Percentiles rank a stretch among this genome's conserved stretches.
These are phyloP conservation scores for Bugula neritina DNA, from an alignment of 2,888 invertebrate genomes.

Conservation along the genomic window DNA sequence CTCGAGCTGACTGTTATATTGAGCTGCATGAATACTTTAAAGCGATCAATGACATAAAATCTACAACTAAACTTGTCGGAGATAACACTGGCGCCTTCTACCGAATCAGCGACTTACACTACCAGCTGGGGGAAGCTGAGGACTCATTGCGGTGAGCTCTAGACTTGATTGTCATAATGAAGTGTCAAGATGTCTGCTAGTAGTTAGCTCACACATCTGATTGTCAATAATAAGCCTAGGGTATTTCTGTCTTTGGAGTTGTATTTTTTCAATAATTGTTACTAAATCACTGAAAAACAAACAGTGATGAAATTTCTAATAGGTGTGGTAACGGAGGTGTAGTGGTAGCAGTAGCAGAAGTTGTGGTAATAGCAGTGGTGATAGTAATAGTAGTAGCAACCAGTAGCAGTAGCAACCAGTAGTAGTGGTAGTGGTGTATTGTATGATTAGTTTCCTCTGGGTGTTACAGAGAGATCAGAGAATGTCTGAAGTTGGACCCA, in stretches of 20 bases:
- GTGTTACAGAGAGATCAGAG: constrained; percentile 77
- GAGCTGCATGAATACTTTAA: constrained; percentile 56
- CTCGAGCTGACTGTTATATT: constrained; percentile 78
- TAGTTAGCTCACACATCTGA: too few species aligned
- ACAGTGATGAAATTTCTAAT: too few species aligned
- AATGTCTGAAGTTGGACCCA: constrained; percentile 92
- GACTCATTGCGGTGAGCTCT: constrained; percentile 76
- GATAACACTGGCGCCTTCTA: constrained; percentile 85
- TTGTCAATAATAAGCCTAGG: too few species aligned
- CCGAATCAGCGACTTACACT: constrained; percentile 76
- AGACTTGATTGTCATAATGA: too few species aligned
- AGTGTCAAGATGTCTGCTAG: too few species aligned
- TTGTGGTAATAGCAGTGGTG: not conserved
- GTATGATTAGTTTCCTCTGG: too few species aligned
- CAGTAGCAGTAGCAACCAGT: not conserved
- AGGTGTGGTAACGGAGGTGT: not conserved
- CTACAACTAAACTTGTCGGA: constrained; percentile 79
- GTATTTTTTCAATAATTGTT: too few species aligned
- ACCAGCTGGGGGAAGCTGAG: constrained; percentile 82
- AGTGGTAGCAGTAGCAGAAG: not conserved
- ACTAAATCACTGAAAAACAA: too few species aligned
- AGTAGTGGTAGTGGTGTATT: not conserved
- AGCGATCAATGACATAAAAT: constrained; percentile 83
- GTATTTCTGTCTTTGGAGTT: too few species aligned
- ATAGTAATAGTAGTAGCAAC: not conserved